These are phyloP conservation scores for Armadillidium nasatum DNA, from an alignment of 1,140 invertebrate genomes.

Conservation along the genomic window DNA sequence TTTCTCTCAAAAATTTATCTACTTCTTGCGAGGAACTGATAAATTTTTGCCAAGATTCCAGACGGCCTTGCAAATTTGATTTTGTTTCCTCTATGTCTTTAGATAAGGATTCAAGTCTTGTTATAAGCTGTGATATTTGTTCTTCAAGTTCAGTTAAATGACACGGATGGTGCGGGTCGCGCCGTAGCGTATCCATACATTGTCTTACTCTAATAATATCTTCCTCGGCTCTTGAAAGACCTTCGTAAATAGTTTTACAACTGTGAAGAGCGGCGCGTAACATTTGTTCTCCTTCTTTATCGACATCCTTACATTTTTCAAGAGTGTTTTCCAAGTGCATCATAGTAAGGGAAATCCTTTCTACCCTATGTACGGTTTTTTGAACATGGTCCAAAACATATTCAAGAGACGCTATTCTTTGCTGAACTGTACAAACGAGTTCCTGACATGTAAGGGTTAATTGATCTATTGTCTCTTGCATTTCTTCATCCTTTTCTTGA, in stretches of 20 bases:
- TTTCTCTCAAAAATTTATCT: constrained; percentile 38
- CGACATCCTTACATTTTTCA: constrained; percentile 38
- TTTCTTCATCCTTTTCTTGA: constrained; percentile 37
- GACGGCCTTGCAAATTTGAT: constrained; percentile 33
- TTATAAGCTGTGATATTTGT: constrained; percentile 32
- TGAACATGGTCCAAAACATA: constrained; percentile 42
- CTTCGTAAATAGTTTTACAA: constrained; percentile 39
- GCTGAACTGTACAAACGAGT: constrained; percentile 40
- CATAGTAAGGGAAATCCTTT: constrained; percentile 43
- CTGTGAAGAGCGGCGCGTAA: constrained; percentile 41
- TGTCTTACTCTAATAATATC: constrained; percentile 41
- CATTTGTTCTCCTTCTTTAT: constrained; percentile 43
- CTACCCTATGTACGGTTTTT: constrained; percentile 39
- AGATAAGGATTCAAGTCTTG: constrained; percentile 30
- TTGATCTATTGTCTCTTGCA: constrained; percentile 33
- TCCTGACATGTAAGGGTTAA: constrained; percentile 41
- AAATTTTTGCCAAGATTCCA: constrained; percentile 44
- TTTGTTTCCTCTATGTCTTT: constrained; percentile 39
- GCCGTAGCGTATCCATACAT: constrained; percentile 36
- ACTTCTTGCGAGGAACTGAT: constrained; percentile 42
- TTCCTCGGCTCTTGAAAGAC: constrained; percentile 37
- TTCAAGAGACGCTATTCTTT: constrained; percentile 41
- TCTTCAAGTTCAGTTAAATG: constrained; percentile 34
- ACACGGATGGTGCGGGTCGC: constrained; percentile 43
- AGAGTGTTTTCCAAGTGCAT: constrained; percentile 39